A percentile compares a stretch with the other conserved stretches of the same genome.
These are phyloP conservation scores for Helicoverpa assulta DNA, from an alignment of 2,888 invertebrate genomes.

Conservation along the genomic window DNA sequence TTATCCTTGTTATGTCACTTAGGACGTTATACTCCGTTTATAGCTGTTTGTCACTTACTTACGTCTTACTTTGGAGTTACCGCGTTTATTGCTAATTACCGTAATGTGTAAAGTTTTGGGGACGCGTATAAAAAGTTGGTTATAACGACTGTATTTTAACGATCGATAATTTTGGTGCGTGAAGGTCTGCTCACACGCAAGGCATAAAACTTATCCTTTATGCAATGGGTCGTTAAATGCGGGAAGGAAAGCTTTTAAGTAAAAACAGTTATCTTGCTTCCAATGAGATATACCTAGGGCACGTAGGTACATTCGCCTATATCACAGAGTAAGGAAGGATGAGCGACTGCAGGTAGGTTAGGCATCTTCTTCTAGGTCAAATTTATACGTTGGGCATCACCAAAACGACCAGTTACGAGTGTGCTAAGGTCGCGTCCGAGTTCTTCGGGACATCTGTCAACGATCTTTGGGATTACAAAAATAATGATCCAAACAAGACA, in stretches of 20 bases:
- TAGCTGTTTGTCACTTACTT: not conserved
- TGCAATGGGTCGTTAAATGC: slow-evolving; percentile 30
- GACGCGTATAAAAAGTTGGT: not conserved
- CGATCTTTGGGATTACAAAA: too few species aligned
- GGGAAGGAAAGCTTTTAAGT: slow-evolving; percentile 25
- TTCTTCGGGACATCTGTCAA: too few species aligned
- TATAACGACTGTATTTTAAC: not conserved
- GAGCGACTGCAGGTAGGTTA: too few species aligned
- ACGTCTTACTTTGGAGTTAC: not conserved
- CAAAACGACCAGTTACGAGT: too few species aligned
- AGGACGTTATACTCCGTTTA: not conserved
- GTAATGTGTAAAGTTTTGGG: not conserved
- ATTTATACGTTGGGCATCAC: too few species aligned
- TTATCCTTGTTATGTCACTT: slow-evolving; percentile 10
- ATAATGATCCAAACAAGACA: too few species aligned
- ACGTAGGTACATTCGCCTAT: not conserved
- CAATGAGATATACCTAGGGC: slow-evolving; percentile 2
- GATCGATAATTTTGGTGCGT: not conserved
- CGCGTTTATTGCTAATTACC: not conserved
- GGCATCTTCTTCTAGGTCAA: too few species aligned
- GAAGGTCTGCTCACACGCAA: not conserved
- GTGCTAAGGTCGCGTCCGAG: too few species aligned
- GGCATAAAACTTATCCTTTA: slow-evolving; percentile 12
- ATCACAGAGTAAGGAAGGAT: not conserved
- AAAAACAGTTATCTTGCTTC: slow-evolving; percentile 20